Percentiles rank a stretch among this genome's conserved stretches.
Evolutionary conservation across 1,140 invertebrate species (phyloP).

Genomic region (Trissolcus basalis): DNA sequence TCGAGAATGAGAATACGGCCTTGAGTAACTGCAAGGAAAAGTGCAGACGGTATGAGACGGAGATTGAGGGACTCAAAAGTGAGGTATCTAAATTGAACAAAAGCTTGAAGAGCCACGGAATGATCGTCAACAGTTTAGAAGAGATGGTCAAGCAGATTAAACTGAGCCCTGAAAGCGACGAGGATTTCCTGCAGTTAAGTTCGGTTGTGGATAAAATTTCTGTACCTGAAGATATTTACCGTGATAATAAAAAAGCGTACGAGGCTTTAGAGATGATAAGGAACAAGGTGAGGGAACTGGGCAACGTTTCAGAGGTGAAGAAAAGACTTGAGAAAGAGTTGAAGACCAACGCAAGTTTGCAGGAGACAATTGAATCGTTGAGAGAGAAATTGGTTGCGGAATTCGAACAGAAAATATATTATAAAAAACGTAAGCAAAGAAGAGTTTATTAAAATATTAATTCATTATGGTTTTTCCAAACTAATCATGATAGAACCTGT

Average conservation of each 20-base stretch:
- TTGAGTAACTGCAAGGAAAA: constrained; percentile 29
- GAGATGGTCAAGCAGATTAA: constrained; percentile 29
- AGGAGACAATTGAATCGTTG: constrained; percentile 69
- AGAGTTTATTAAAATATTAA: too few species aligned
- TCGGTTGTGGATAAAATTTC: constrained; percentile 20
- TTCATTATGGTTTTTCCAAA: not conserved
- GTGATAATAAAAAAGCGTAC: constrained; percentile 75
- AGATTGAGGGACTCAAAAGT: constrained; percentile 19
- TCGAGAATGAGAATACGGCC: constrained; percentile 36
- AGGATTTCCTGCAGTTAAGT: constrained; percentile 9
- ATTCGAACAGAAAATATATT: constrained; percentile 32
- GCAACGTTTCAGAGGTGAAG: constrained; percentile 71
- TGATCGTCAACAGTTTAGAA: constrained; percentile 24
- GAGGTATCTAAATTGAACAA: constrained; percentile 15
- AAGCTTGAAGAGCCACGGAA: constrained; percentile 12
- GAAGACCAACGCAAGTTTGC: constrained; percentile 67
- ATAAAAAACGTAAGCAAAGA: constrained; percentile 49
- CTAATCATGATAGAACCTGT: too few species aligned
- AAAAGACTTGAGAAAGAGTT: constrained; percentile 71
- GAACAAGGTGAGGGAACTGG: constrained; percentile 75
- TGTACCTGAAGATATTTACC: constrained; percentile 78
- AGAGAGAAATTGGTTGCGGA: constrained; percentile 38
- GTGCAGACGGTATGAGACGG: constrained; percentile 10
- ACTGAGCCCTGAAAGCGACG: constrained; percentile 13
- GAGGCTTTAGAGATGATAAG: constrained; percentile 75